Conservation (phyloP, 2,113 vertebrate species). For the Fregetta grallaria region DNA sequence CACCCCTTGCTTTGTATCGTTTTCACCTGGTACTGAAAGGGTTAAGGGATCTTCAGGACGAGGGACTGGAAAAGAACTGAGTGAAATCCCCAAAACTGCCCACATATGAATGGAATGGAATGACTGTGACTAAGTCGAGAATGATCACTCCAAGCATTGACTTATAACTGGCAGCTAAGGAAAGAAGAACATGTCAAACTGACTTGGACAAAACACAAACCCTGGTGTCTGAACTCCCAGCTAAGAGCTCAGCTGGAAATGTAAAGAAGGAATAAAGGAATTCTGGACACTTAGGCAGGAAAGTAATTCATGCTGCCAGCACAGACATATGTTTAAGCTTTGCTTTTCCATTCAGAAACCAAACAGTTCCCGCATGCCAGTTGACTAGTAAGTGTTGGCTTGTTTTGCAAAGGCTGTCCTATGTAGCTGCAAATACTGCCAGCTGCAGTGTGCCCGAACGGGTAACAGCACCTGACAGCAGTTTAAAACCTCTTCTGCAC, state of each 20-base stretch:
- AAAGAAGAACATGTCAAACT: conserved; percentile 43
- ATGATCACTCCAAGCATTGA: conserved; percentile 13
- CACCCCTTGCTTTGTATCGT: neutral
- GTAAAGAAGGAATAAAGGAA: conserved; percentile 44
- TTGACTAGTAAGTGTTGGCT: neutral
- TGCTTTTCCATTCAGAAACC: conserved; percentile 55
- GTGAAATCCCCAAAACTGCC: neutral
- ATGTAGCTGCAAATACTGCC: neutral
- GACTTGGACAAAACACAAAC: neutral
- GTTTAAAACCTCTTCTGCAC: neutral
- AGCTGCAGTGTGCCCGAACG: neutral
- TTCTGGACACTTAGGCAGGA: conserved; percentile 37
- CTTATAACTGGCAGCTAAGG: conserved; percentile 30
- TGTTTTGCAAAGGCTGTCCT: neutral
- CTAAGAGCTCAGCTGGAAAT: conserved; percentile 42
- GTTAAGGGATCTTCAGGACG: conserved; percentile 27
- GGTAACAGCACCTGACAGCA: neutral
- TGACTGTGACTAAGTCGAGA: neutral
- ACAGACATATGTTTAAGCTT: conserved; percentile 48
- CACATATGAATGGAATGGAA: conserved; percentile 41
- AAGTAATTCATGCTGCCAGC: conserved; percentile 44
- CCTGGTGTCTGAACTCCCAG: neutral
- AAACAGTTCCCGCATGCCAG: neutral
- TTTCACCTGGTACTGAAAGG: neutral
- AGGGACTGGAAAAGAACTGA: neutral